A percentile compares a stretch with the other conserved stretches of the same genome.
Conservation (phyloP, 2,888 invertebrate genomes). For the Oithona nana region DNA sequence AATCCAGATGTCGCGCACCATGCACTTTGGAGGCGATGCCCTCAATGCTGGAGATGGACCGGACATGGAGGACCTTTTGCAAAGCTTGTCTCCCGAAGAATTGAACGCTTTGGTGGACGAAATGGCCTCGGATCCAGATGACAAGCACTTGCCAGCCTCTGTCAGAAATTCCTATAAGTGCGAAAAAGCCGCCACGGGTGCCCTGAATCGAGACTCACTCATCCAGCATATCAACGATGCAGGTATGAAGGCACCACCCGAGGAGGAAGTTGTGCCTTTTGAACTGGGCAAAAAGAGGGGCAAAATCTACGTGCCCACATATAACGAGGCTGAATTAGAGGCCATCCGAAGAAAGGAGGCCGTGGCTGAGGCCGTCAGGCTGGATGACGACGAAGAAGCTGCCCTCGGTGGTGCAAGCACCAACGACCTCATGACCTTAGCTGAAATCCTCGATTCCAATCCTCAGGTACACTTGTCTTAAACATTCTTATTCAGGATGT, state of each 20-base stretch:
- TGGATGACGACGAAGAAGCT: slow-evolving; percentile 16
- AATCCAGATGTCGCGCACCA: slow-evolving; percentile 16
- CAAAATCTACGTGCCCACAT: slow-evolving; percentile 14
- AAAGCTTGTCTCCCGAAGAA: slow-evolving; percentile 6
- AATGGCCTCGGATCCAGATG: slow-evolving; percentile 16
- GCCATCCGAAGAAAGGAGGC: slow-evolving; percentile 4
- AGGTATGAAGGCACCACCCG: slow-evolving; percentile 87
- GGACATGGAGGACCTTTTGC: slow-evolving; percentile 13
- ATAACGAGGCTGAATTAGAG: slow-evolving; percentile 10
- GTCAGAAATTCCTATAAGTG: slow-evolving; percentile 32
- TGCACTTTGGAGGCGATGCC: slow-evolving; percentile 16
- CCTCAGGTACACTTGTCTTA: slow-evolving; percentile 2
- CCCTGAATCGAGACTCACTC: slow-evolving; percentile 77
- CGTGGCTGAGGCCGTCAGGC: slow-evolving; percentile 5
- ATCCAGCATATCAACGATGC: slow-evolving; percentile 92
- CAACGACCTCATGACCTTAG: slow-evolving; percentile 14
- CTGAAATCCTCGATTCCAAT: slow-evolving; percentile 16
- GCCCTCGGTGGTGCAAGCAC: slow-evolving; percentile 5
- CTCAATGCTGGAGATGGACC: slow-evolving; percentile 10
- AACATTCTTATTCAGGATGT: neutral
- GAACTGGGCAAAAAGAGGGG: slow-evolving; percentile 46
- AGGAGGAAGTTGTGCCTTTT: slow-evolving; percentile 84
- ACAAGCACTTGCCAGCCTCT: slow-evolving; percentile 16
- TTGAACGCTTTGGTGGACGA: slow-evolving; percentile 11
- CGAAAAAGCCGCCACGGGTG: slow-evolving; percentile 85